Percentiles rank a stretch among this genome's conserved stretches.
Evolutionary conservation across 92 coral and sea anemone genomes (phyloP).

Genomic region (Bergia puertoricense): DNA sequence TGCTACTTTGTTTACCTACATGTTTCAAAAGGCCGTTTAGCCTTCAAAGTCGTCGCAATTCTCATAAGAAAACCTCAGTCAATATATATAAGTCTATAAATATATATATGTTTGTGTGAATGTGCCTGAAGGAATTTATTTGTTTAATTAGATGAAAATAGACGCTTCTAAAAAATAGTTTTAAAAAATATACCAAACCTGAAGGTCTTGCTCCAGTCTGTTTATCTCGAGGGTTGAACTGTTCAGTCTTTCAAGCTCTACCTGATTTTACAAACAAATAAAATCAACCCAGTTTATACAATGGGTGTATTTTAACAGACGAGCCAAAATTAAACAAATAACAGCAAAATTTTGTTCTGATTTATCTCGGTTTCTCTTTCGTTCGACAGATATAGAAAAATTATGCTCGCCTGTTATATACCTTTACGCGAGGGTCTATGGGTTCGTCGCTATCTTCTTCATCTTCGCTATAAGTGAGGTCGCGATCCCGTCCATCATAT

Average conservation of each 20-base stretch:
- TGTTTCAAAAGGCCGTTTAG: too few species aligned
- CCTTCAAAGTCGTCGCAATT: too few species aligned
- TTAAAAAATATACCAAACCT: constrained; percentile 51
- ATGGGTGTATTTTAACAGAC: background rate
- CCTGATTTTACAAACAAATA: constrained; percentile 47
- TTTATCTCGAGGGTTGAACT: constrained; percentile 88
- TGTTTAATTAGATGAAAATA: background rate
- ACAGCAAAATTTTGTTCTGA: background rate
- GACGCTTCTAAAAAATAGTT: background rate
- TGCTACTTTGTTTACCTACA: too few species aligned
- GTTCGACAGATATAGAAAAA: too few species aligned
- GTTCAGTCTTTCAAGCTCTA: constrained; percentile 88
- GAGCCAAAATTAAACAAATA: background rate
- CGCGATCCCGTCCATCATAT: constrained; percentile 23
- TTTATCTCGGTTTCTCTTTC: too few species aligned
- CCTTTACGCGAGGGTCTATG: constrained; percentile 96
- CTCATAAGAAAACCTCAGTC: too few species aligned
- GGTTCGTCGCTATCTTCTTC: constrained; percentile 77
- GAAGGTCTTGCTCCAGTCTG: constrained; percentile 88
- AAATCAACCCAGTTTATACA: background rate
- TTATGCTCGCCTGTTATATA: constrained; percentile 4
- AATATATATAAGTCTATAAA: too few species aligned
- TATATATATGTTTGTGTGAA: too few species aligned
- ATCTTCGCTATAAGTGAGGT: constrained; percentile 59
- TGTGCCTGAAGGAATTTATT: background rate